phyloP scores from a whole-genome alignment of 2,797 vertebrate species.

The Erithacus rubecula region DNA sequence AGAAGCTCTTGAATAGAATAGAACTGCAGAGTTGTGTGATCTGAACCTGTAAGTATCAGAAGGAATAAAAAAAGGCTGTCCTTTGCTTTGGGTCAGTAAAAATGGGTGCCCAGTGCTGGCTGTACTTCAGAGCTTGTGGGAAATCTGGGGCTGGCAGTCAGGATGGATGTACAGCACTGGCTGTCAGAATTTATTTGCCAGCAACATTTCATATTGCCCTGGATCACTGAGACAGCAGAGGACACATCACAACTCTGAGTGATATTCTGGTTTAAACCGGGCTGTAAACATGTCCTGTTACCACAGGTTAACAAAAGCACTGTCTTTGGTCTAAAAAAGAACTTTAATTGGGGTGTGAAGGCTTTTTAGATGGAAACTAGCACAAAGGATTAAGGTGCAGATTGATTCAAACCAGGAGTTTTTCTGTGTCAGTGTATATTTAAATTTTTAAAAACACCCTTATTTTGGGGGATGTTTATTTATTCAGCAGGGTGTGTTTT shows the following conservation, averaged over 20 bases:
- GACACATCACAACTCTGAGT: neutral
- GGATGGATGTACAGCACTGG: neutral
- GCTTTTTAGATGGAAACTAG: neutral
- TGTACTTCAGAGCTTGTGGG: neutral
- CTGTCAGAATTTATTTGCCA: slow-evolving; percentile 8
- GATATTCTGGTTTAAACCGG: neutral
- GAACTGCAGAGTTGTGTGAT: neutral
- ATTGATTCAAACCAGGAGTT: neutral
- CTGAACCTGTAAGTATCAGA: neutral
- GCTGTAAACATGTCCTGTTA: neutral
- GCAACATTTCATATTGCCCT: neutral
- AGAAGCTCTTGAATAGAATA: neutral
- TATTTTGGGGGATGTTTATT: neutral
- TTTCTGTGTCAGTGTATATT: neutral
- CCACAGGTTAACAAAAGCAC: neutral
- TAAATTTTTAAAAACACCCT: neutral
- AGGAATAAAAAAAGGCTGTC: neutral
- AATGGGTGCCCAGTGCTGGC: neutral
- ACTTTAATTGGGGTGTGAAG: neutral
- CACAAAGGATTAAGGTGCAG: neutral
- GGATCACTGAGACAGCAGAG: neutral
- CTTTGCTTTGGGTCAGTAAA: neutral
- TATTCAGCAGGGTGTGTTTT: neutral
- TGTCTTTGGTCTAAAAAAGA: neutral
- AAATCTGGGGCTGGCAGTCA: neutral